Base-by-base conservation (phyloP, 2,113 vertebrate species). In the Parus major region DNA sequence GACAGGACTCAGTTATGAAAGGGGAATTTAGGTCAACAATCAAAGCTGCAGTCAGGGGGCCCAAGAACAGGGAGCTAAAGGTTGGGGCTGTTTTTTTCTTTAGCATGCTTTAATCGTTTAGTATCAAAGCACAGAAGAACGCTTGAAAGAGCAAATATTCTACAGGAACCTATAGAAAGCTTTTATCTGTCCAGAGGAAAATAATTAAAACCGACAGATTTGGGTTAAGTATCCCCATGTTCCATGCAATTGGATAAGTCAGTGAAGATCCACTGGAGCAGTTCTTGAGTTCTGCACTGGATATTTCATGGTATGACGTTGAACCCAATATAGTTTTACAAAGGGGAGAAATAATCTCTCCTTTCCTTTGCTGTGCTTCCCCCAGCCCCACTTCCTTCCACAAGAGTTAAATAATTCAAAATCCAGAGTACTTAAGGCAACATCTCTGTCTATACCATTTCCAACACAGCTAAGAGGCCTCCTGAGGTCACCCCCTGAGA, bases 201-300 rank as follows among this genome's bases (percentile, higher is more conserved):
- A 95, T 98, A 98, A 98, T 98, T 96, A 98, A 97, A 97, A 77
- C 90, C 96, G 98, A 98, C 98, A 98, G 97, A 98, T 98, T 98
- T 95, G 97, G 98, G 98, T 98, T 98, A 98, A 98, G 98, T 98
- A 96, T 95, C 97, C 93, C 97, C 97, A 96, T 97, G 94, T 96
- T 96, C 96, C 96, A 93, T 81, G 83, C 91, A 93, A 96, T 97
- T 92, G 97, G 95, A 93, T 95, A 96, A 96, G 93, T 96, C 57
- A 70, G 85, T 66, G 91, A 96, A 95, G 94, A 94, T 95, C 96
- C 96, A 97, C 94, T 95, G 95, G 92, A 96, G 88, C 90, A 95
- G 95, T 95, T 83, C 80, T 92, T 96, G 92, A 97, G 96, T 93
- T 97, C 47, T 72, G 88, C 81, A 70, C 68, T 88, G 82, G 86